Evolutionary conservation across 2,888 invertebrate genomes (phyloP), one percentile per base, ranked within the genome.

Genomic region (Sesia apiformis): DNA sequence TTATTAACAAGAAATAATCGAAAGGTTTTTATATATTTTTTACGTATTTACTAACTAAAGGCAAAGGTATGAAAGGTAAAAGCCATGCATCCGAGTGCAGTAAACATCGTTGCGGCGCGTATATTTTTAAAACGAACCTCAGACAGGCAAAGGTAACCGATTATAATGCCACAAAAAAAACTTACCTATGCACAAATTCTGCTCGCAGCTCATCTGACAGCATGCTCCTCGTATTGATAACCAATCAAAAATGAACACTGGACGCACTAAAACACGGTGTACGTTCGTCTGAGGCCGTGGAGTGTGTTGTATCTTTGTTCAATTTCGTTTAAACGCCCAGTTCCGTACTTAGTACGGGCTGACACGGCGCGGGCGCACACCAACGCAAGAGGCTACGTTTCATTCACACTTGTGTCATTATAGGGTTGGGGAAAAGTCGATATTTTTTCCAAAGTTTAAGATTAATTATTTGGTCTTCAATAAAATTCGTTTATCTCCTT

Each of bases 301-400:
- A 53, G 55, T 23, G 54, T 56, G 63, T 69, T 81, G 64, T 56
- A 65, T 63, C 75, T 65, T 76, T 82, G 59, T 62, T 56, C 56
- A 61, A 64, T 60, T 63, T 63, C 54, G n/a, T 54, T 60, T 55
- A 57, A 58, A 42, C 53, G 56, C 52, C 63, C 58, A 64, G 71
- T 75, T 77, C 74, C 84, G 88, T 88, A 78, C 88, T 85, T 72
- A 83, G 87, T 74, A 87, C 88, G 67, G 86, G 63, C 76, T 88
- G 88, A 84, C 72, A 88, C 87, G 78, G 76, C 68, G 67, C 68
- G 61, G 61, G 54, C 61, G 67, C 80, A 76, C 83, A 84, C 84
- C 75, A 74, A 76, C 74, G 81, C 78, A 82, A 69, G 49, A 57
- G 58, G 58, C 23, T 52, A 71, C 76, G 76, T 81, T 46, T 81